These are phyloP conservation scores for Datnioides undecimradiatus DNA, from an alignment of 2,113 vertebrate genomes.

Conservation along the genomic window DNA sequence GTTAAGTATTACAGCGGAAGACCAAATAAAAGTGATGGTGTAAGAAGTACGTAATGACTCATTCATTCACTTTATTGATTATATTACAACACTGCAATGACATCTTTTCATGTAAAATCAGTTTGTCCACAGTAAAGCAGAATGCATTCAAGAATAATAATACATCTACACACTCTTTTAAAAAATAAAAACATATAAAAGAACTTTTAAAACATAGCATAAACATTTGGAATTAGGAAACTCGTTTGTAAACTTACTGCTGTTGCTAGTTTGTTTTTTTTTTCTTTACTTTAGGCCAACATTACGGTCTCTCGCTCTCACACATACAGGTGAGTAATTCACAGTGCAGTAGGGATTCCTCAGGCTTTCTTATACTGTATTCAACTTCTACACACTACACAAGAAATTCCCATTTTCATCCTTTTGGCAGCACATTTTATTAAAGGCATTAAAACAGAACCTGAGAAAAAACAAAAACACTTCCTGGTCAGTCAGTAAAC, in stretches of 20 bases:
- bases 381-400: neutral
- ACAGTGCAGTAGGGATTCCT: no score
- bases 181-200: neutral
- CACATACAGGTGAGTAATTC: no score
- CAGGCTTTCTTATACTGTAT: neutral
- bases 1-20: neutral
- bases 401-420: neutral
- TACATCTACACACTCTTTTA: neutral
- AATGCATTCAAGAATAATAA: neutral
- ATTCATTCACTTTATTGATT: constrained; percentile 12
- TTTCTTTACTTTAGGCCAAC: neutral
- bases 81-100: neutral
- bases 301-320: no score
- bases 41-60: neutral
- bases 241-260: neutral
- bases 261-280: neutral
- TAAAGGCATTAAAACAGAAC: neutral
- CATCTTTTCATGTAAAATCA: neutral
- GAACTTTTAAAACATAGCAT: neutral
- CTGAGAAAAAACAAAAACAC: neutral
- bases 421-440: neutral
- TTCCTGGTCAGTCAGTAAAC: neutral
- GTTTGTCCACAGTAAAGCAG: neutral
- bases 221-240: neutral
- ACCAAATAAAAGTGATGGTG: neutral